Evolutionary conservation across 2,797 vertebrate species (phyloP), one percentile per base, ranked within the genome.

Genomic region (Coreius guichenoti): DNA sequence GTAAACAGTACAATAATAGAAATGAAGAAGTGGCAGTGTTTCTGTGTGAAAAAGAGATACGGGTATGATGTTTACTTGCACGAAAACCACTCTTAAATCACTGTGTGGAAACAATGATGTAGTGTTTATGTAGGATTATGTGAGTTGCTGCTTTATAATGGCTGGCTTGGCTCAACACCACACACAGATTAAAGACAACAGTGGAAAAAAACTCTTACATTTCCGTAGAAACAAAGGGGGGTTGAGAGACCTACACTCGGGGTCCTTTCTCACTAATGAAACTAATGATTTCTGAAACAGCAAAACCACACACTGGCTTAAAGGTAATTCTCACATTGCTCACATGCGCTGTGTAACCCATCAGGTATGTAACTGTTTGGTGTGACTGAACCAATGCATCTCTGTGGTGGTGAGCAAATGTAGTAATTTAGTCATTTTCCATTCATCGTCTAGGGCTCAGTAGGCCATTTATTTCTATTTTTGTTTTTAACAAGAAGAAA

Each of bases 71-170:
- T 74, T 73, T 80, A 31, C 61, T 63, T 49, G 72, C 80, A 49
- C 19, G 23, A 51, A 47, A 75, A 56, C 43, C 73, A 72, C 49
- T 36, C 47, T 86, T 61, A 77, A 69, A 73, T 78, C 36, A 56
- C 81, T 29, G 47, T 67, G 69, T 63, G 76, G 61, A 80, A 73
- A 79, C 81, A 73, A 47, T 80, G 47, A 83, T 58, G 70, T 58
- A 47, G 74, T 84, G 63, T 84, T 79, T 81, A 26, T 78, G 26
- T 61, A 75, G 68, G 76, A 79, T 80, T 82, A 61, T 78, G 63
- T 63, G 36, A 69, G 77, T 74, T 33, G 78, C 63, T 16, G 78
- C 63, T 68, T n/a, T 80, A 80, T 80, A 80, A 80, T 80, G 78
- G 63, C 43, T 77, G 49, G 78, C 29, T 80, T 81, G 61, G 65